phyloP scores from a whole-genome alignment of 2,888 invertebrate genomes.

The Chorisops tibialis region DNA sequence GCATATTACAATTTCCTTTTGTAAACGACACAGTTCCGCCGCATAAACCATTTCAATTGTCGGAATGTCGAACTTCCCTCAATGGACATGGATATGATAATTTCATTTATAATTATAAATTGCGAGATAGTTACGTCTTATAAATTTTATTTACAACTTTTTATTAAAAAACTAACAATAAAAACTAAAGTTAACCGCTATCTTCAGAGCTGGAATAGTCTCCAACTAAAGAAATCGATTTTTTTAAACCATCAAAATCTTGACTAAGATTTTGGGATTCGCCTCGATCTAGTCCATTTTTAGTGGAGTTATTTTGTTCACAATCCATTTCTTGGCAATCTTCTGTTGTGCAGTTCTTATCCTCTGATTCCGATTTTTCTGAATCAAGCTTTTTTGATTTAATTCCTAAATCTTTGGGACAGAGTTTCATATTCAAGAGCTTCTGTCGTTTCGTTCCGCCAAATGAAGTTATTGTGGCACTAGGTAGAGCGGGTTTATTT shows the following conservation, averaged over 20 bases:
- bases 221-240: constrained; percentile 30
- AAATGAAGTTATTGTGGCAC: constrained; percentile 55
- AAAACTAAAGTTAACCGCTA: constrained; percentile 17
- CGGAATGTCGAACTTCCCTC: neutral
- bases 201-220: constrained; percentile 37
- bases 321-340: too few relatives aligned
- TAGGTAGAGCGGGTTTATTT: constrained; percentile 57
- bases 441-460: constrained; percentile 59
- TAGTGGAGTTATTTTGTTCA: too few relatives aligned
- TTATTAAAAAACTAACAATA: neutral
- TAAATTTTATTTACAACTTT: too few relatives aligned
- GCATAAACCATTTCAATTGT: neutral
- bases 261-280: too few relatives aligned
- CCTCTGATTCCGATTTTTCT: neutral
- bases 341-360: too few relatives aligned
- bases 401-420: constrained; percentile 46
- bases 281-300: neutral
- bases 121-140: too few relatives aligned
- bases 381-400: constrained; percentile 37
- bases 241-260: neutral
- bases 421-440: constrained; percentile 47
- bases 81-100: neutral
- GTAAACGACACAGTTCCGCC: neutral
- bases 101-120: neutral
- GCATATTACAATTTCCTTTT: neutral